Conservation (phyloP, 2,888 invertebrate genomes). For the Papilio elwesi region DNA sequence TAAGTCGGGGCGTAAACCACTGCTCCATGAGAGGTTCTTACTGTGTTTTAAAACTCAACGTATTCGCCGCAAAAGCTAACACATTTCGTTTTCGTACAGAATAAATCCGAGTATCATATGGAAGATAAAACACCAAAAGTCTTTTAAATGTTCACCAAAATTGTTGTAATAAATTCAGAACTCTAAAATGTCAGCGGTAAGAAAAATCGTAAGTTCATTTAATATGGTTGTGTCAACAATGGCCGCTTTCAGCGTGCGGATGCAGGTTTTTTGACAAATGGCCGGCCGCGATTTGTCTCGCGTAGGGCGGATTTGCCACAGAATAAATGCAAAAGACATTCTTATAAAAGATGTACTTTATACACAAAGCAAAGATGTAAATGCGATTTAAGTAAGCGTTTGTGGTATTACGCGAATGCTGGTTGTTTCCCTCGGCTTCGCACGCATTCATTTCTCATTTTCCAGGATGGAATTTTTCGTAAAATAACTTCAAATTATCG, state of each 20-base stretch:
- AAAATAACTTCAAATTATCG: no score
- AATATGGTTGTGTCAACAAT: conserved; percentile 61
- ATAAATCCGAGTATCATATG: conserved; percentile 2
- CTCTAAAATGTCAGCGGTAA: conserved; percentile 54
- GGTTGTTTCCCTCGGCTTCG: no score
- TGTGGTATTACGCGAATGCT: no score
- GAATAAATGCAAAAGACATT: conserved; percentile 52
- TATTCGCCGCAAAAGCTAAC: background rate
- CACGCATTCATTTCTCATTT: no score
- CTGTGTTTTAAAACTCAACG: no score
- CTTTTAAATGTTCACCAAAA: conserved; percentile 1
- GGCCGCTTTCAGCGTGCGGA: conserved; percentile 79
- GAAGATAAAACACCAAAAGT: conserved; percentile 51
- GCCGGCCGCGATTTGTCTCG: conserved; percentile 82
- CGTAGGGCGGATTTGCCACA: conserved; percentile 71
- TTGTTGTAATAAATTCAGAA: conserved; percentile 48
- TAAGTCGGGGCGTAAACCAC: no score
- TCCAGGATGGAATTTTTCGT: no score
- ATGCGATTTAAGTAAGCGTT: no score
- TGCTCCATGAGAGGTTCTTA: no score
- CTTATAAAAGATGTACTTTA: background rate
- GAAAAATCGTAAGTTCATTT: conserved; percentile 45
- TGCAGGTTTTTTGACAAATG: conserved; percentile 84
- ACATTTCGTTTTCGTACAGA: no score
- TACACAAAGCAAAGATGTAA: no score